These are phyloP conservation scores for Xylocopa sonorina DNA, from an alignment of 1,140 invertebrate genomes.

Conservation along the genomic window DNA sequence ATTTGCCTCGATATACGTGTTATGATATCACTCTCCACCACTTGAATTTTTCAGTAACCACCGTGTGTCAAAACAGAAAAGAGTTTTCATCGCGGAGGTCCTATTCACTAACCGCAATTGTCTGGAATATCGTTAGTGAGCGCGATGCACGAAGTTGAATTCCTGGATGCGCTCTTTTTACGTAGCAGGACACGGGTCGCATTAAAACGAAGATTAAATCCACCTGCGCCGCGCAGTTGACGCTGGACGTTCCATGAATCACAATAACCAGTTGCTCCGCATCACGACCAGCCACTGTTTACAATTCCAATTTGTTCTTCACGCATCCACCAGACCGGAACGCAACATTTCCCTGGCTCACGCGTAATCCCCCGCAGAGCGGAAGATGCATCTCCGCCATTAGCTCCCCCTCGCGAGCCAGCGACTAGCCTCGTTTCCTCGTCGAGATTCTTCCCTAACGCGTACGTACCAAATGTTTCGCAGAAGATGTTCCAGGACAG, in stretches of 20 bases:
- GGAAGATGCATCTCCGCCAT: background rate
- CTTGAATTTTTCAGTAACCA: background rate
- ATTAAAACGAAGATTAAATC: slow-evolving; percentile 28
- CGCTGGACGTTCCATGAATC: slow-evolving; percentile 10
- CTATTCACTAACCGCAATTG: background rate
- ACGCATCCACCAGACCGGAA: background rate
- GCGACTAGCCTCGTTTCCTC: background rate
- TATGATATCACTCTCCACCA: background rate
- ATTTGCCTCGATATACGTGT: too few relatives aligned
- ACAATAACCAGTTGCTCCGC: slow-evolving; percentile 12
- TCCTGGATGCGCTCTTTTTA: background rate
- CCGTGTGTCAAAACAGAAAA: background rate
- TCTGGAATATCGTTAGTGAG: too few relatives aligned
- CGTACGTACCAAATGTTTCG: too few relatives aligned
- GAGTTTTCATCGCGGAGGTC: background rate
- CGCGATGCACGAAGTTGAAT: background rate
- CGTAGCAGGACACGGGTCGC: background rate
- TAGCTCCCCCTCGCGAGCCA: background rate
- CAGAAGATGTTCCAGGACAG: too few relatives aligned
- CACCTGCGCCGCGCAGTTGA: too few relatives aligned
- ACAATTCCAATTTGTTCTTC: slow-evolving; percentile 26
- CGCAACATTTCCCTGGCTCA: background rate
- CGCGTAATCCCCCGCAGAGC: background rate
- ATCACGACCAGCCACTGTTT: slow-evolving; percentile 5
- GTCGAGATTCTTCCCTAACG: too few relatives aligned